Evolutionary conservation across 2,888 invertebrate species (phyloP).

Genomic region (Chymomyza fuscimana): DNA sequence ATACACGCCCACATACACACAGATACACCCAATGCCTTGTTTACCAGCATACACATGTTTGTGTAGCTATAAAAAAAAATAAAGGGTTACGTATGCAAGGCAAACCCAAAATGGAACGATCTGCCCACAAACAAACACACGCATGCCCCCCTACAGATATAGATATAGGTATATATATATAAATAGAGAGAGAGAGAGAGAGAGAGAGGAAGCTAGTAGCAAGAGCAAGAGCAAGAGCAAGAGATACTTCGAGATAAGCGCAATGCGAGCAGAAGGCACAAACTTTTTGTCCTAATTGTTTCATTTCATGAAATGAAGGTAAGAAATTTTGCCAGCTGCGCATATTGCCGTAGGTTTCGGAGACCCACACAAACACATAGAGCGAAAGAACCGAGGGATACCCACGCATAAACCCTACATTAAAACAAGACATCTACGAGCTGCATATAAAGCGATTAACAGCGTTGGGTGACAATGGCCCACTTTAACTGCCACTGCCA

Average conservation of each 20-base stretch:
- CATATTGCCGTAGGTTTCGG: constrained; percentile 69
- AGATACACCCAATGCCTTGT: constrained; percentile 38
- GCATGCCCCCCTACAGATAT: constrained; percentile 1
- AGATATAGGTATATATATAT: no score
- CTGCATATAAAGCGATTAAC: constrained; percentile 74
- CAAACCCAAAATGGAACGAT: constrained; percentile 45
- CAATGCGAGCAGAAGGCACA: constrained; percentile 54
- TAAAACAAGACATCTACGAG: constrained; percentile 69
- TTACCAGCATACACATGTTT: constrained; percentile 69
- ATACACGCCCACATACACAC: constrained; percentile 13
- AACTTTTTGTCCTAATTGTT: constrained; percentile 75
- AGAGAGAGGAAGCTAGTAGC: background rate
- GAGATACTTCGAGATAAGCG: background rate
- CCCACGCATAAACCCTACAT: constrained; percentile 44
- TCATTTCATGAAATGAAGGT: constrained; percentile 73
- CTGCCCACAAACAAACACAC: constrained; percentile 23
- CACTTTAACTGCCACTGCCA: constrained; percentile 59
- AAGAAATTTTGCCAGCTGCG: constrained; percentile 73
- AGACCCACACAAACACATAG: constrained; percentile 12
- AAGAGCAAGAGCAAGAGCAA: background rate
- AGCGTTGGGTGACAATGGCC: constrained; percentile 19
- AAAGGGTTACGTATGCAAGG: constrained; percentile 71
- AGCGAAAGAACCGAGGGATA: background rate
- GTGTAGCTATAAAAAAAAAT: constrained; percentile 65
- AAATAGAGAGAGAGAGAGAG: background rate